Percentiles rank a stretch among this genome's conserved stretches.
phyloP scores from a whole-genome alignment of 2,888 invertebrate species.

The Sialis lutaria region DNA sequence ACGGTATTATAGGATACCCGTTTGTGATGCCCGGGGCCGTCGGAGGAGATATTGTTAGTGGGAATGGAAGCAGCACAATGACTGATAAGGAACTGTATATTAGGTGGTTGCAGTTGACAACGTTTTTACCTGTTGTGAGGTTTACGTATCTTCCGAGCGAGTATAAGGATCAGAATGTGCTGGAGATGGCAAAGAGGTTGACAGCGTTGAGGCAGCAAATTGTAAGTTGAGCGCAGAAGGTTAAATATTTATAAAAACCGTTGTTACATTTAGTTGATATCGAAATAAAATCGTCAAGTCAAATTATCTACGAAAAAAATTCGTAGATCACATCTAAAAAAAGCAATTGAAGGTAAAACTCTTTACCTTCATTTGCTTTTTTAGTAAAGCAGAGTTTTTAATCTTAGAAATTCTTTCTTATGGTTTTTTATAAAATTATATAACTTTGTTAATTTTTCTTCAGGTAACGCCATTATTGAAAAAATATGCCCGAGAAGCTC shows the following conservation, averaged over 20 bases:
- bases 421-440: constrained; percentile 1
- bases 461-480: constrained; percentile 59
- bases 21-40: constrained; percentile 88
- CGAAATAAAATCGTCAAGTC: too few species aligned
- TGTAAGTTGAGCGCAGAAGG: constrained; percentile 26
- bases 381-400: not conserved
- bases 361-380: too few species aligned
- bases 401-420: not conserved
- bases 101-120: constrained; percentile 79
- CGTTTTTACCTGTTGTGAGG: constrained; percentile 82
- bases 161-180: constrained; percentile 61
- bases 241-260: not conserved
- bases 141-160: constrained; percentile 81
- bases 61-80: constrained; percentile 31
- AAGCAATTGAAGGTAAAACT: constrained; percentile 5
- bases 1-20: constrained; percentile 83
- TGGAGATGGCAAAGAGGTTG: constrained; percentile 59
- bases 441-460: constrained; percentile 9
- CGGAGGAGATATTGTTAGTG: constrained; percentile 68
- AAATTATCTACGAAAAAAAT: too few species aligned
- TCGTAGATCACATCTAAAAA: not conserved
- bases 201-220: constrained; percentile 55
- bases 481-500: constrained; percentile 58
- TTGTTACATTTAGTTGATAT: too few species aligned
- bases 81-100: constrained; percentile 72